These are phyloP conservation scores for Aelia acuminata DNA, from an alignment of 2,888 invertebrate species.

Conservation along the genomic window DNA sequence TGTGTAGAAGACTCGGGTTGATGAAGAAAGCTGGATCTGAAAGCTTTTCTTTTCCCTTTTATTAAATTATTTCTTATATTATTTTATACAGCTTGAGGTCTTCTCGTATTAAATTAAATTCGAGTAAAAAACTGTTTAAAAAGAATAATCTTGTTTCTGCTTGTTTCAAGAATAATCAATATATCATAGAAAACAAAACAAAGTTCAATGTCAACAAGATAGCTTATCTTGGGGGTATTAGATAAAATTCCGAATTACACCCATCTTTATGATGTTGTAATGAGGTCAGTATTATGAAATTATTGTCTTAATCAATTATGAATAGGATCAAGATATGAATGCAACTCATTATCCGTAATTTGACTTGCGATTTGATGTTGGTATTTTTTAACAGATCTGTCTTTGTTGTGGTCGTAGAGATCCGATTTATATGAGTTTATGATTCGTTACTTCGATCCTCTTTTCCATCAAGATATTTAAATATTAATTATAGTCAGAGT, in stretches of 20 bases:
- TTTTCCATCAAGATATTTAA: too few species aligned
- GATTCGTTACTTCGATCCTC: too few species aligned
- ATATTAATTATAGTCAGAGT: too few species aligned
- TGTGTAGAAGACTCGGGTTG: background rate
- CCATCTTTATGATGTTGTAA: background rate
- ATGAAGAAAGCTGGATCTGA: too few species aligned
- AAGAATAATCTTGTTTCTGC: background rate
- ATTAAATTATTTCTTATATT: background rate
- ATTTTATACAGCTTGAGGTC: background rate
- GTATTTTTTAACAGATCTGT: too few species aligned
- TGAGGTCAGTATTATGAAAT: background rate
- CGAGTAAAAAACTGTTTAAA: background rate
- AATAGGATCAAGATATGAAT: background rate
- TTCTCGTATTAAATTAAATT: background rate
- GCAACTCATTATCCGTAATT: background rate
- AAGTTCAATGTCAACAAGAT: slow-evolving; percentile 7
- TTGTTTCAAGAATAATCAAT: background rate
- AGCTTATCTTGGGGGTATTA: background rate
- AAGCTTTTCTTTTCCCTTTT: background rate
- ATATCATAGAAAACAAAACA: background rate
- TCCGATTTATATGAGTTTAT: too few species aligned
- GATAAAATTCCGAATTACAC: slow-evolving; percentile 12
- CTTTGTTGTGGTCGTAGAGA: too few species aligned
- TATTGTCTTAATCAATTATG: background rate
- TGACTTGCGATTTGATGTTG: too few species aligned